Evolutionary conservation across 2,888 invertebrate species (phyloP), one percentile per base, ranked within the genome.

Genomic region (Napeogenes inachia): DNA sequence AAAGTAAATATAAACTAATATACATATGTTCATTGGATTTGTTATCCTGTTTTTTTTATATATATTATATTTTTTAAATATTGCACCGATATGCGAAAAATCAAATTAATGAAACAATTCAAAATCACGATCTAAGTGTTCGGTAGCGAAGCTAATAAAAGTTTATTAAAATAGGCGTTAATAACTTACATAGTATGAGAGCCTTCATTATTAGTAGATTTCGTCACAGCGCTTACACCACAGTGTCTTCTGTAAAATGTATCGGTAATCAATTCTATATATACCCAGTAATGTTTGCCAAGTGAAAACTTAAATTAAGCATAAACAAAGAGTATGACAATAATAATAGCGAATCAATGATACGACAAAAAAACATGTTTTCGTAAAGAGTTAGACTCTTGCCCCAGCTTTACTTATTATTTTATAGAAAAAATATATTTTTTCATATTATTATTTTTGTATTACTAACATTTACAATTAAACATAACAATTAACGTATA

Each of bases 201-300:
- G 54, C 56, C 45, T 63, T 61, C 66, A 64, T 66, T 4, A 12
- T 64, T 50, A 61, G 30, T 56, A 54, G 47, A 38, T 38, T 5
- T 12, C 33, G 42, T 33, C 12, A 38, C 45, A 12, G 5, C 13
- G 2, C 8, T 32, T 32, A 2, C 13, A n/a, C 42, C 8, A 42
- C 42, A 10, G 10, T 57, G 56, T 60, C 53, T 56, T 47, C 53
- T 54, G 55, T 35, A 54, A 10, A 21, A 3, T 46, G 12, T n/a
- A n/a, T 57, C n/a, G 47, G 42, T 42, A 38, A 32, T 54, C 59
- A 13, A 50, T 56, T 53, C 47, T 60, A 56, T 66, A 59, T 66
- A 66, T 66, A 66, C 54, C 33, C 0, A 45, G 12, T 47, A 10
- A 54, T 66, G 42, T 66, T 62, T 66, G 58, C 62, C 32, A 30